Percentiles rank a stretch among this genome's conserved stretches.
Evolutionary conservation across 1,140 invertebrate species (phyloP).

Genomic region (Bombus impatiens): DNA sequence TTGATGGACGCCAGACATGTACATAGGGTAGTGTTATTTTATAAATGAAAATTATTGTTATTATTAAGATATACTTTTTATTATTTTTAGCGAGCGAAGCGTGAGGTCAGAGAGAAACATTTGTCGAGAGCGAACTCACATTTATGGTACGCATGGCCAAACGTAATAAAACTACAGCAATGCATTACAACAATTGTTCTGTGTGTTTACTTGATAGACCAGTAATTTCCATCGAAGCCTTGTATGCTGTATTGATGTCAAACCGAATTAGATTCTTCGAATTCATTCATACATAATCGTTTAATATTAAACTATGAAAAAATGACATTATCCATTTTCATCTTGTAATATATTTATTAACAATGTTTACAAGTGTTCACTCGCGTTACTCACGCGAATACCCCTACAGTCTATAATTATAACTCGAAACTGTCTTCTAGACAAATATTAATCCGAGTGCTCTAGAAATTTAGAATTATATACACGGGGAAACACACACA

Average conservation of each 20-base stretch:
- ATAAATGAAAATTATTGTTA: slow-evolving; percentile 66
- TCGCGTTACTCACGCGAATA: slow-evolving; percentile 15
- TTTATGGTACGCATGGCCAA: slow-evolving; percentile 60
- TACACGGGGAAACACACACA: slow-evolving; percentile 24
- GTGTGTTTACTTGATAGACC: background rate
- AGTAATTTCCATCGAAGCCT: background rate
- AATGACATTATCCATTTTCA: background rate
- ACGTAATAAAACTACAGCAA: slow-evolving; percentile 64
- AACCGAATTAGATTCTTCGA: background rate
- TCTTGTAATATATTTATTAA: slow-evolving; percentile 61
- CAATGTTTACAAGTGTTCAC: slow-evolving; percentile 59
- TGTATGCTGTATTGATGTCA: no score
- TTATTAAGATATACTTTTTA: slow-evolving; percentile 60
- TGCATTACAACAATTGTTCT: slow-evolving; percentile 37
- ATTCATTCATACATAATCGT: background rate
- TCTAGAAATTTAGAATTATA: slow-evolving; percentile 47
- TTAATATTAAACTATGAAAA: background rate
- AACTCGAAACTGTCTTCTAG: slow-evolving; percentile 39
- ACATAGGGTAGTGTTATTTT: slow-evolving; percentile 67
- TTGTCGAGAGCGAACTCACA: slow-evolving; percentile 49
- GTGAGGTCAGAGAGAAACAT: slow-evolving; percentile 27
- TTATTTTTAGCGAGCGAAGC: slow-evolving; percentile 56
- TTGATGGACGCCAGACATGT: slow-evolving; percentile 57
- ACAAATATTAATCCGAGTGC: slow-evolving; percentile 17
- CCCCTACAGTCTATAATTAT: slow-evolving; percentile 31